These are phyloP conservation scores for Telmatherina bonti DNA, from an alignment of 2,797 vertebrate species.

Conservation along the genomic window DNA sequence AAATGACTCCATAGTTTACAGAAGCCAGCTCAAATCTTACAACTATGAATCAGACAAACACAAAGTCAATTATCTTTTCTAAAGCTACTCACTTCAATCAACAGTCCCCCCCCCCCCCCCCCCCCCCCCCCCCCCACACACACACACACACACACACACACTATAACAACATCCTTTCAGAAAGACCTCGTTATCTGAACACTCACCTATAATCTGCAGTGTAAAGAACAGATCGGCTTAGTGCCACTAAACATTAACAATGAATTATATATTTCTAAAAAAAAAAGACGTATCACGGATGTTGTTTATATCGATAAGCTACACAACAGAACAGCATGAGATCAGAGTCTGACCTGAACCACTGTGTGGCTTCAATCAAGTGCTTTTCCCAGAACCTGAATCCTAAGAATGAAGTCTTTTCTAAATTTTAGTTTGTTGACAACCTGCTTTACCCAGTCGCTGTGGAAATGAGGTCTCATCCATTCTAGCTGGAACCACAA, in stretches of 20 bases:
- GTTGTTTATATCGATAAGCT: slow-evolving; percentile 34
- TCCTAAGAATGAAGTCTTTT: no score
- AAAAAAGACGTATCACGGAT: neutral
- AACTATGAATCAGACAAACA: neutral
- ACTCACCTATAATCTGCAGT: neutral
- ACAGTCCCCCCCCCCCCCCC: neutral
- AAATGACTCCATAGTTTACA: slow-evolving; percentile 36
- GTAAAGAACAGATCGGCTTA: slow-evolving; percentile 43
- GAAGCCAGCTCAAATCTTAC: slow-evolving; percentile 5
- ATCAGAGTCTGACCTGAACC: neutral
- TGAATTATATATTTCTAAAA: slow-evolving; percentile 40
- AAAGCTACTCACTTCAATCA: slow-evolving; percentile 31
- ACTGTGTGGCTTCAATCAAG: no score
- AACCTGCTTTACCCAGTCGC: no score
- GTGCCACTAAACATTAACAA: slow-evolving; percentile 61
- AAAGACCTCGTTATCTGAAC: slow-evolving; percentile 14
- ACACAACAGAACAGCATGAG: slow-evolving; percentile 1
- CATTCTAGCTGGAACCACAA: no score
- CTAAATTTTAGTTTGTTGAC: no score
- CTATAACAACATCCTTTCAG: no score
- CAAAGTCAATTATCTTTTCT: slow-evolving; percentile 9
- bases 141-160: slow-evolving; percentile 14
- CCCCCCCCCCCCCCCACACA: no score
- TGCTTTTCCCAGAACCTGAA: neutral
- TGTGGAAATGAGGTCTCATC: no score